Base-by-base conservation (phyloP, 2,888 invertebrate species). In the Cyclophora albipunctata region DNA sequence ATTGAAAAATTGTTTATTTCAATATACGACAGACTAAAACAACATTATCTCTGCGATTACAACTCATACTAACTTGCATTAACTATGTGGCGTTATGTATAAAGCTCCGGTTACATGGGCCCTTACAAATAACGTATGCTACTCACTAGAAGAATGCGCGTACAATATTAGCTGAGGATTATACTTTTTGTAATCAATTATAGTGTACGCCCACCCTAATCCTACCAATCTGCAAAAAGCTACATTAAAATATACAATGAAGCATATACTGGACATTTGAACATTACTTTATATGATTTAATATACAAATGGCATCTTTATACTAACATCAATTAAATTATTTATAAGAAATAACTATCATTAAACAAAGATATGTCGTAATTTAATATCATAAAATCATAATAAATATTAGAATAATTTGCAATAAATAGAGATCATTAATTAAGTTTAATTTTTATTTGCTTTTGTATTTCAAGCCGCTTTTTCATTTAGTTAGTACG, bases 1-100 rank as follows among this genome's bases (percentile, higher is more conserved):
- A 72, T 69, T 78, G 73, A 78, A 81, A 80, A 81, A 75, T 73
- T 37, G 65, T 85, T 83, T 83, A 82, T 82, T 82, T 76, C 66
- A 73, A 74, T 80, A 73, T 52, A 77, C 78, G 77, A 78, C 75
- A 76, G 71, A 79, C 75, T 78, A 79, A 79, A 81, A 78, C 81
- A 82, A 82, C 76, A 78, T 20, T 20, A 20, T 20, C 20, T 71
- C 63, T 70, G 81, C 76, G 71, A 73, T 72, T 77, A 77, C 72
- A 78, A 74, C 67, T 76, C 78, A 73, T 73, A 73, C 73, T 73
- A 78, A 65, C 58, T 60, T 67, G 69, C 69, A 64, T 66, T 66
- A 69, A 59, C 64, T 70, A 73, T 58, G 59, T 60, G 55, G 75
- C 77, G 60, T 55, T 79, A 82, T 81, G 76, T 81, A 81, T 78